Base-by-base conservation (phyloP, 2,113 vertebrate genomes). In the Melanotaenia duboulayi region DNA sequence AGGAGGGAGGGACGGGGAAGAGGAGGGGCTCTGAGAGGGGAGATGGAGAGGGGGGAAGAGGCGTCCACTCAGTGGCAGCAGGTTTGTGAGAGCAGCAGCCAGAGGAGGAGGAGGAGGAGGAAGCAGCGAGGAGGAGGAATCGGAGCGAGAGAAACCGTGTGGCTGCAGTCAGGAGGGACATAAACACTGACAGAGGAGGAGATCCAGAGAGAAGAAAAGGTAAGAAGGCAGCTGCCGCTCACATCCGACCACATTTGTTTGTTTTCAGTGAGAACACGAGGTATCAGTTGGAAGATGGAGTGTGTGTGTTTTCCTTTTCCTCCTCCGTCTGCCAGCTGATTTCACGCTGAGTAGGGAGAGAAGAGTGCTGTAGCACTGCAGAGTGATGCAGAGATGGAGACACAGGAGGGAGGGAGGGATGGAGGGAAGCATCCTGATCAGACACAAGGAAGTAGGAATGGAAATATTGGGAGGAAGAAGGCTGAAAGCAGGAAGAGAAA, bases 51-150 rank as follows among this genome's bases (percentile, higher is more conserved):
- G 71, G 77, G 71, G 77, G 76, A 48, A 71, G 84, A 85, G 88
- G 77, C 67, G 42, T 72, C 70, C 83, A 68, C 76, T 81, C 71
- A 35, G 80, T 39, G 48, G 76, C 78, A 83, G 90, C 86, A 89
- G 89, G 82, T 84, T 88, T 86, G 76, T 87, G 81, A 86, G 76
- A 86, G 78, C 84, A 87, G 87, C 85, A 88, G 66, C 64, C 50
- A 72, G 71, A 70, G 73, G 84, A 89, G 69, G 82, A 90, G 63
- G 83, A 85, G 44, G 82, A 81, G 14, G 81, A 65, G 62, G 56
- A 74, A 80, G 46, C 13, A 76, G 78, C 7, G 77, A 74, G 87
- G 78, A 81, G 75, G 78, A 82, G 76, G 84, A 84, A 88, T 60
- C 72, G 62, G 86, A 86, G 78, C 80, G 70, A 84, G 74, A 83